These are phyloP conservation scores for Speoplatyrhinus poulsoni DNA, from an alignment of 2,113 vertebrate genomes.

Conservation along the genomic window DNA sequence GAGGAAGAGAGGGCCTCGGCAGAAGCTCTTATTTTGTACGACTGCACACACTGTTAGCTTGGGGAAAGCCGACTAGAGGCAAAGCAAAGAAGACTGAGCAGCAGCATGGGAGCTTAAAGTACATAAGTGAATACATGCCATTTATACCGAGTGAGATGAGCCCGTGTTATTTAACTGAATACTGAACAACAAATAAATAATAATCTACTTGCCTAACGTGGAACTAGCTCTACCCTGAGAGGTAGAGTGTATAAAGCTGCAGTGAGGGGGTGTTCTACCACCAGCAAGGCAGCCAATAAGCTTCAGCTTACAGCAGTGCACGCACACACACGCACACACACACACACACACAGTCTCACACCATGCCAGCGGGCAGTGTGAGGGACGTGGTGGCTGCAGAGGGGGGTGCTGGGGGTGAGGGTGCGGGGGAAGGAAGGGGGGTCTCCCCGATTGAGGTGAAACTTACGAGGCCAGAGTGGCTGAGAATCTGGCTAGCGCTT, in stretches of 20 bases:
- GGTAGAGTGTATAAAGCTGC: constrained; percentile 31
- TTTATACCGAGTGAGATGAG: not conserved
- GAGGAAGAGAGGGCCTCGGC: constrained; percentile 31
- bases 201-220: constrained; percentile 34
- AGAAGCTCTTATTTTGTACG: constrained; percentile 14
- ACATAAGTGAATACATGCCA: constrained; percentile 22
- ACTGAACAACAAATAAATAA: too few species aligned
- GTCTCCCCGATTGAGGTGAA: constrained; percentile 47
- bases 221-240: constrained; percentile 32
- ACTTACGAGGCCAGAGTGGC: constrained; percentile 88
- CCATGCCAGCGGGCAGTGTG: constrained; percentile 68
- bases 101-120: constrained; percentile 19
- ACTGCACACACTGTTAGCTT: not conserved
- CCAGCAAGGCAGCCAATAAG: constrained; percentile 69
- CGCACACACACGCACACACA: not conserved
- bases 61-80: constrained; percentile 14
- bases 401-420: constrained; percentile 20
- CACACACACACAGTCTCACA: constrained; percentile 47
- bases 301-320: constrained; percentile 41
- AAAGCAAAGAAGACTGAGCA: constrained; percentile 30
- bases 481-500: constrained; percentile 95
- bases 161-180: too few species aligned
- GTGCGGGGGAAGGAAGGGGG: not conserved
- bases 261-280: constrained; percentile 52
- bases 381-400: constrained; percentile 47